Evolutionary conservation across 53 echinoderm and acorn worm genomes (phyloP).

Genomic region (Paelopatides confundens): DNA sequence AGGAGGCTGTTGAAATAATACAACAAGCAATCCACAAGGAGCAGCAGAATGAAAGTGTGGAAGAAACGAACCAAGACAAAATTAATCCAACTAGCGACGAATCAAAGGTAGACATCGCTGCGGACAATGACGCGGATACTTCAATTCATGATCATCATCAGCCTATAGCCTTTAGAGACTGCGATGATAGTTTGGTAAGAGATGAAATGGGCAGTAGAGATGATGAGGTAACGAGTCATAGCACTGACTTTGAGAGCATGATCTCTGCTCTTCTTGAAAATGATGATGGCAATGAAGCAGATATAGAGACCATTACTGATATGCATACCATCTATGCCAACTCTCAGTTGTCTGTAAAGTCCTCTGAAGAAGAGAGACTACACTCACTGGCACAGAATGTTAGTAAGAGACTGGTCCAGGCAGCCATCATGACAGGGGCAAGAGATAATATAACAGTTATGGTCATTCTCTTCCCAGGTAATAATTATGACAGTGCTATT

Average conservation of each 20-base stretch:
- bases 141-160: background rate
- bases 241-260: conserved; percentile 89
- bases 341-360: conserved; percentile 72
- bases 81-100: too few species aligned
- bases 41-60: background rate
- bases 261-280: conserved; percentile 83
- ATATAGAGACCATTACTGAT: conserved; percentile 93
- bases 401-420: conserved; percentile 91
- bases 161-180: background rate
- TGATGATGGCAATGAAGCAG: conserved; percentile 92
- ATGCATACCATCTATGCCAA: conserved; percentile 91
- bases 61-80: background rate
- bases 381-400: conserved; percentile 73
- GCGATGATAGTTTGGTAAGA: conserved; percentile 29
- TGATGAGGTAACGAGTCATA: conserved; percentile 18
- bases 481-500: conserved; percentile 41
- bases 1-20: conserved; percentile 81
- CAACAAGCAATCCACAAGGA: conserved; percentile 4
- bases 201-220: background rate
- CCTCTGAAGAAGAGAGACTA: conserved; percentile 71
- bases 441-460: conserved; percentile 93
- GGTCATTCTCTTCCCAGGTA: conserved; percentile 89
- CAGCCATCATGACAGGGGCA: conserved; percentile 89
- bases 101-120: conserved; percentile 56
- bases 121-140: conserved; percentile 18